These are phyloP conservation scores for Toxotes lorentzi DNA, from an alignment of 2,797 vertebrate genomes.

Conservation along the genomic window DNA sequence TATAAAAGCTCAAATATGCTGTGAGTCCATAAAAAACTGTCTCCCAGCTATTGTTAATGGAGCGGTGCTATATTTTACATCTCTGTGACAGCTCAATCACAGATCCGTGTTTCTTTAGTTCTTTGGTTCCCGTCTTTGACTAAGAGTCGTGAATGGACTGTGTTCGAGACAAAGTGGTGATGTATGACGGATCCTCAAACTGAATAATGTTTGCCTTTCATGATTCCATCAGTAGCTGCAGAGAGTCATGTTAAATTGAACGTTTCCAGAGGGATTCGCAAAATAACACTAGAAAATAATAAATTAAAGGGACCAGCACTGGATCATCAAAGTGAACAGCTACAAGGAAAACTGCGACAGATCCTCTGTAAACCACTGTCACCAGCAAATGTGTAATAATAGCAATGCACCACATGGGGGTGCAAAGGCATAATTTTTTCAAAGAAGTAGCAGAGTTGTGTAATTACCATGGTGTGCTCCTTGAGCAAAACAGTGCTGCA, in stretches of 20 bases:
- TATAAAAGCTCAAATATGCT: conserved; percentile 59
- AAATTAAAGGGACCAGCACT: not conserved
- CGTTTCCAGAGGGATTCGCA: not conserved
- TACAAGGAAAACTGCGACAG: not conserved
- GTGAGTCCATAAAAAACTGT: conserved; percentile 45
- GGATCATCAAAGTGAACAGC: not conserved
- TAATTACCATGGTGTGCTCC: not conserved
- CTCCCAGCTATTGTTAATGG: conserved; percentile 50
- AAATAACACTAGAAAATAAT: not conserved
- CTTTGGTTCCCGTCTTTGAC: conserved; percentile 35
- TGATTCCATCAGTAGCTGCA: not conserved
- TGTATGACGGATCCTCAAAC: conserved; percentile 8
- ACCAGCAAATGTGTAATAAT: conserved; percentile 38
- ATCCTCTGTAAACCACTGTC: too few relatives aligned
- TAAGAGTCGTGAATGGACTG: conserved; percentile 12
- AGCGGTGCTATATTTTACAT: conserved; percentile 50
- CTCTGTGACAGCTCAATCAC: conserved; percentile 54
- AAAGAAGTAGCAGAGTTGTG: not conserved
- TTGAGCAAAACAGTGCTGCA: not conserved
- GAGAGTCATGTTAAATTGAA: not conserved
- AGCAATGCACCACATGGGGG: conserved; percentile 61
- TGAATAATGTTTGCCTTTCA: conserved; percentile 13
- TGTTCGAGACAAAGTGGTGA: conserved; percentile 4
- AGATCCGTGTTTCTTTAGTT: conserved; percentile 14
- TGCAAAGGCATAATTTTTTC: conserved; percentile 55